Base-by-base conservation (phyloP, 2,888 invertebrate genomes). In the Hanleya hanleyi region DNA sequence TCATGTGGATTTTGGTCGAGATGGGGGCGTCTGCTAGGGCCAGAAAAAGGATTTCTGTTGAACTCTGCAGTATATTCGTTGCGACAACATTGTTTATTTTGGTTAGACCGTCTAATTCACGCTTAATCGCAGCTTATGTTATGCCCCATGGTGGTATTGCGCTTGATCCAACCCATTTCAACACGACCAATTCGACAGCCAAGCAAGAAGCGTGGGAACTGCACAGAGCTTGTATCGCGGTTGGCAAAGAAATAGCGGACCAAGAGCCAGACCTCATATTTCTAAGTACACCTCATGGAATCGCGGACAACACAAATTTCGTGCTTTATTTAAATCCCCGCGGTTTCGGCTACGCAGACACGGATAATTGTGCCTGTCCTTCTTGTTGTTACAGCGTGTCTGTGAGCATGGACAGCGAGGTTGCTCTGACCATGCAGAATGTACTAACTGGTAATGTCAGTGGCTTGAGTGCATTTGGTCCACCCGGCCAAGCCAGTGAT, bases 81-180 rank as follows among this genome's bases (percentile, higher is more conserved):
- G n/a, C n/a, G n/a, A n/a, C n/a, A n/a, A n/a, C n/a, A n/a, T n/a
- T n/a, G n/a, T n/a, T n/a, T n/a, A n/a, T n/a, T n/a, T n/a, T n/a
- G n/a, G n/a, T n/a, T n/a, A n/a, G n/a, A n/a, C n/a, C n/a, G 41
- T 12, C 41, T 41, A 18, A 41, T 41, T 9, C 9, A 41, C 9
- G 41, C 9, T 4, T 57, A 29, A 57, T 57, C 15, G 18, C 29
- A 4, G 78, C 74, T 12, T 81, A 78, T 72, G 79, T 83, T 47
- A 75, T 81, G 69, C 83, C 83, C 35, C 83, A 83, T 67, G 83
- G 83, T 1, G 81, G 83, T 7, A 75, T 83, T 26, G 83, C 83
- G 0, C 57, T 79, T 35, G 81, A 81, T 51, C 83, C 81, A 0
- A 38, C 51, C 9, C 78, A 83, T 57, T 83, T 83, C 64, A 81